Evolutionary conservation across 2,888 invertebrate genomes (phyloP).

Genomic region (Bimastos eiseni): DNA sequence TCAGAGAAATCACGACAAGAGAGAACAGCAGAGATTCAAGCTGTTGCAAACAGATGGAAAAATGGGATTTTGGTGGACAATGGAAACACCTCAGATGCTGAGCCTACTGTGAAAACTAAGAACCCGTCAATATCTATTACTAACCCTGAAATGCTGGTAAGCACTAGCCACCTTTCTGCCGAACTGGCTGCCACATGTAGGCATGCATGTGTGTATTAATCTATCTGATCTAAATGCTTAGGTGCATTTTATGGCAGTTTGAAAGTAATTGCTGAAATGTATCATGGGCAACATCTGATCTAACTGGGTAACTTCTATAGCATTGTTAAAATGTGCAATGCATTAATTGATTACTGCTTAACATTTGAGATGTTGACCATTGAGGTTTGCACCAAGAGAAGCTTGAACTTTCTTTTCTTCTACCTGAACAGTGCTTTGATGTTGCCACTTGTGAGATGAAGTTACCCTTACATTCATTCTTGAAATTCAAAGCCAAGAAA

Average conservation of each 20-base stretch:
- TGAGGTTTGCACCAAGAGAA: too few species aligned
- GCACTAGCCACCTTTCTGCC: not conserved
- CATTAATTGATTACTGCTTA: too few species aligned
- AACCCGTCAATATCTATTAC: not conserved
- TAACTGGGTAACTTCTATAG: not conserved
- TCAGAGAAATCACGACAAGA: slow-evolving; percentile 56
- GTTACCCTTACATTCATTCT: too few species aligned
- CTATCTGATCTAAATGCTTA: not conserved
- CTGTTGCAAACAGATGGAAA: slow-evolving; percentile 58
- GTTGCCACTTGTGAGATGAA: too few species aligned
- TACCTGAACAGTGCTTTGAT: too few species aligned
- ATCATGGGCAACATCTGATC: not conserved
- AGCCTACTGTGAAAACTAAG: not conserved
- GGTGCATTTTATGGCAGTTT: not conserved
- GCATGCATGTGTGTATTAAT: not conserved
- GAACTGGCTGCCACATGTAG: not conserved
- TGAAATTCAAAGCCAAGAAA: too few species aligned
- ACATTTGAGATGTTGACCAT: too few species aligned
- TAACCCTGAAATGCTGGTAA: not conserved
- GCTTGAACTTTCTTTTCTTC: too few species aligned
- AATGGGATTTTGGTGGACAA: slow-evolving; percentile 47
- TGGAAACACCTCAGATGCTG: not conserved
- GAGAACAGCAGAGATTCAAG: slow-evolving; percentile 58
- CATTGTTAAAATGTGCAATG: not conserved
- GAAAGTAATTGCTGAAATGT: not conserved